These are phyloP conservation scores for Turritopsis rubra DNA, from an alignment of 30 jellyfish, hydroid and myxozoan species.

Conservation along the genomic window DNA sequence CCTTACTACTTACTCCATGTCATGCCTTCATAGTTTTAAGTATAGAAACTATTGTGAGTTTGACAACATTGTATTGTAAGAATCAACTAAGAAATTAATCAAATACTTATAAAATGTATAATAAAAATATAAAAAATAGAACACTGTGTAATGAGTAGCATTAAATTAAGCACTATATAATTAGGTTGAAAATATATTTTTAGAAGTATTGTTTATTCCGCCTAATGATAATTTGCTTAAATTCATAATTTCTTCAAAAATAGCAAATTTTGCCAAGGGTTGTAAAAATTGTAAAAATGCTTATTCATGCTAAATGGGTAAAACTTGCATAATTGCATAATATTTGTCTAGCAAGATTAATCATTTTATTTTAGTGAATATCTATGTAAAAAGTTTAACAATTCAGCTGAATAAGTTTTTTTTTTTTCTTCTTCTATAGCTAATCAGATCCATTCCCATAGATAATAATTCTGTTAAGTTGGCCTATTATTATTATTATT, in stretches of 20 bases:
- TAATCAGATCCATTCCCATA: too few species aligned
- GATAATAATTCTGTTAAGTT: too few species aligned
- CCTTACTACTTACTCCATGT: too few species aligned
- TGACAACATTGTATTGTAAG: neutral
- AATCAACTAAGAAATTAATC: neutral
- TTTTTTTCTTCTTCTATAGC: too few species aligned
- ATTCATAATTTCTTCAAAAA: neutral
- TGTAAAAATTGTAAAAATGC: neutral
- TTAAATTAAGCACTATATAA: neutral
- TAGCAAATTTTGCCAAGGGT: neutral
- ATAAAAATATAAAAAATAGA: too few species aligned
- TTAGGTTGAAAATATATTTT: neutral
- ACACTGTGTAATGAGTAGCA: neutral
- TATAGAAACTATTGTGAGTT: too few species aligned
- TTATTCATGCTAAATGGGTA: neutral
- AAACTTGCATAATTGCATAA: neutral
- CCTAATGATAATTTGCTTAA: neutral
- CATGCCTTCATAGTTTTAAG: too few species aligned
- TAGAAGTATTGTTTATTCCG: neutral
- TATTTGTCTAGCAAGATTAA: neutral
- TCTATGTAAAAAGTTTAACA: neutral
- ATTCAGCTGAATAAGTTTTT: neutral
- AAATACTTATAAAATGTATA: neutral
- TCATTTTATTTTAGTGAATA: neutral
- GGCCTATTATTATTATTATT: too few species aligned